A percentile compares a stretch with the other conserved stretches of the same genome.
These are phyloP conservation scores for Sphaerophoria taeniata DNA, from an alignment of 2,888 invertebrate species.

Conservation along the genomic window DNA sequence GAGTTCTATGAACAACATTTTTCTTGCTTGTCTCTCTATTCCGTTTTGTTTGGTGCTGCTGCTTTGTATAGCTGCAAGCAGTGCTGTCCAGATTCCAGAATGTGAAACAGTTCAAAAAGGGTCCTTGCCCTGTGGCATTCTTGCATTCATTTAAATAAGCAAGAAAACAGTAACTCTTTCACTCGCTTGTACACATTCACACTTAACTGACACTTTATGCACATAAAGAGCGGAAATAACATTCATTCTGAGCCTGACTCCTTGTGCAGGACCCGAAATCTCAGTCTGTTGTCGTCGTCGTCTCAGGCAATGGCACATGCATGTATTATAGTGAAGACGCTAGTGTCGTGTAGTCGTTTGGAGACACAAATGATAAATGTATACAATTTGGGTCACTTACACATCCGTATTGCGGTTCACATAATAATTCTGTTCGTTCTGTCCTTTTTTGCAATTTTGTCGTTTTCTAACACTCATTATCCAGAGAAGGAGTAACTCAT, in stretches of 20 bases:
- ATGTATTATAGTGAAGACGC: constrained; percentile 34
- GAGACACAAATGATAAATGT: constrained; percentile 72
- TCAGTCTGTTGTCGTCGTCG: too few relatives aligned
- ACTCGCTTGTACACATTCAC: not conserved
- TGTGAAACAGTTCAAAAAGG: constrained; percentile 69
- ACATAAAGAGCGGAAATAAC: constrained; percentile 21
- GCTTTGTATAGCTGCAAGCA: too few relatives aligned
- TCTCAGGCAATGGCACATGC: constrained; percentile 30
- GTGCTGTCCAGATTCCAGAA: constrained; percentile 59
- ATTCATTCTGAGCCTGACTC: constrained; percentile 4
- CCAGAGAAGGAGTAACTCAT: constrained; percentile 24
- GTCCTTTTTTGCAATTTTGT: constrained; percentile 61
- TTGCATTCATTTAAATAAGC: constrained; percentile 56
- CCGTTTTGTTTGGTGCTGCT: not conserved
- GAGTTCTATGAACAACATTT: constrained; percentile 32
- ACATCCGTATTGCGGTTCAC: constrained; percentile 73
- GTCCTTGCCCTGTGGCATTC: constrained; percentile 64
- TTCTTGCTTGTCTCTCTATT: not conserved
- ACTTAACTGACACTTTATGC: too few relatives aligned
- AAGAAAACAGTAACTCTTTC: constrained; percentile 10
- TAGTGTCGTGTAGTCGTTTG: too few relatives aligned
- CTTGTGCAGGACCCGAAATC: constrained; percentile 39
- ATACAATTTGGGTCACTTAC: constrained; percentile 74
- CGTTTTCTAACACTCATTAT: constrained; percentile 57
- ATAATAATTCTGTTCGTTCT: constrained; percentile 73